phyloP scores from a whole-genome alignment of 2,888 invertebrate genomes.

The Eugnorisma glareosa region DNA sequence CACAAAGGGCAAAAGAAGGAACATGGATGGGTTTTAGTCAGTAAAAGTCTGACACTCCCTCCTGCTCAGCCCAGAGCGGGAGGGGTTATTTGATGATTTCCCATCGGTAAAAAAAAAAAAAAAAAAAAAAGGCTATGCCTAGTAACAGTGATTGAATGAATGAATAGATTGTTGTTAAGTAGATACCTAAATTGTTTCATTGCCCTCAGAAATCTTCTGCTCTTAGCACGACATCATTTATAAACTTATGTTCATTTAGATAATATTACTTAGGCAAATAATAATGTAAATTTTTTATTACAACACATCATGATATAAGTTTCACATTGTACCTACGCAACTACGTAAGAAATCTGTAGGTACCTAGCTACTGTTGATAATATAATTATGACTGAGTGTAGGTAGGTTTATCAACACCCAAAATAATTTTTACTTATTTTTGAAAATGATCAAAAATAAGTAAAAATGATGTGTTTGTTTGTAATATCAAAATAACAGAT shows the following conservation, averaged over 20 bases:
- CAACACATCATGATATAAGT: background rate
- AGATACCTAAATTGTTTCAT: background rate
- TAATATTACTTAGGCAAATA: background rate
- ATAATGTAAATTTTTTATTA: background rate
- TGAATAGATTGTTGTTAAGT: background rate
- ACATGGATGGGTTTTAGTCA: too few relatives aligned
- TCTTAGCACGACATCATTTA: background rate
- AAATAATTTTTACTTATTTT: too few relatives aligned
- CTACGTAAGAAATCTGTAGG: too few relatives aligned
- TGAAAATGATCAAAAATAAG: too few relatives aligned
- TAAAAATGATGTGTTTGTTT: too few relatives aligned
- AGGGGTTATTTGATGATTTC: too few relatives aligned
- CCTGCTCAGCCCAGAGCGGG: too few relatives aligned
- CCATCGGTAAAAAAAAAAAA: too few relatives aligned
- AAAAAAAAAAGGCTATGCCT: background rate
- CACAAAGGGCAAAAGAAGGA: too few relatives aligned
- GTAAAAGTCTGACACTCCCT: too few relatives aligned
- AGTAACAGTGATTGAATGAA: background rate
- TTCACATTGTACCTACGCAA: background rate
- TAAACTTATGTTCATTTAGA: background rate
- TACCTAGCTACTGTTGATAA: too few relatives aligned
- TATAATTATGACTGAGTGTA: background rate
- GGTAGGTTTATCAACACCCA: background rate
- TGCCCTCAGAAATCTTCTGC: background rate
- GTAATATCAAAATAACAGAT: too few relatives aligned